A percentile compares a stretch with the other conserved stretches of the same genome.
These are phyloP conservation scores for Oxygymnocypris stewartii DNA, from an alignment of 2,113 vertebrate genomes.

Conservation along the genomic window DNA sequence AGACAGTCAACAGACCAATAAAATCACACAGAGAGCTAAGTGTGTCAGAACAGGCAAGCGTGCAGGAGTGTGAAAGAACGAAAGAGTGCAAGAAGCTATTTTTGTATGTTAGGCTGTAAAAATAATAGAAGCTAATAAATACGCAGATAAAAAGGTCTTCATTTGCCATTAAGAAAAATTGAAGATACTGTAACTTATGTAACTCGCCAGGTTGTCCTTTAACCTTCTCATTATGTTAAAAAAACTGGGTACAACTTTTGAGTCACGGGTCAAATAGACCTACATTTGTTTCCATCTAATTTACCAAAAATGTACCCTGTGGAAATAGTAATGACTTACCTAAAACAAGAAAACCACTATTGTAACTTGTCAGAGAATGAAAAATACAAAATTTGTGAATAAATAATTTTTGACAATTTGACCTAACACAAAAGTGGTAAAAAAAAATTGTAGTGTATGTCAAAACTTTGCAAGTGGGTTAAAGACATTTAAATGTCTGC, in stretches of 20 bases:
- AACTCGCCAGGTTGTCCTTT: not conserved
- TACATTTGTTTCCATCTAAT: not conserved
- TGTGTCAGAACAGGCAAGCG: conserved; percentile 17
- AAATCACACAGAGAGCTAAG: not conserved
- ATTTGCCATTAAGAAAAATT: not conserved
- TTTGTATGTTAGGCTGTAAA: not conserved
- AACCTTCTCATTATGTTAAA: not conserved
- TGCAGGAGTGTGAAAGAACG: not conserved
- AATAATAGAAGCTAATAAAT: not conserved
- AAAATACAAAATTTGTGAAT: too few relatives aligned
- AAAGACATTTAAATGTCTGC: too few relatives aligned
- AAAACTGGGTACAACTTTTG: not conserved
- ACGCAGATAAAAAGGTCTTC: not conserved
- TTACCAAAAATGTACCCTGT: not conserved
- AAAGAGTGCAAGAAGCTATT: not conserved
- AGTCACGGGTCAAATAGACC: not conserved
- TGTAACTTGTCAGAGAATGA: too few relatives aligned
- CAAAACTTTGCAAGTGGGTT: too few relatives aligned
- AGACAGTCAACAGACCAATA: conserved; percentile 1
- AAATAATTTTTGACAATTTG: too few relatives aligned
- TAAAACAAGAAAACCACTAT: not conserved
- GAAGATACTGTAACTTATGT: not conserved
- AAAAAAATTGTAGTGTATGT: too few relatives aligned
- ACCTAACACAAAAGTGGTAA: too few relatives aligned
- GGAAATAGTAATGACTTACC: not conserved